Conservation (phyloP, 1,140 invertebrate species). For the Rhagoletis pomonella region DNA sequence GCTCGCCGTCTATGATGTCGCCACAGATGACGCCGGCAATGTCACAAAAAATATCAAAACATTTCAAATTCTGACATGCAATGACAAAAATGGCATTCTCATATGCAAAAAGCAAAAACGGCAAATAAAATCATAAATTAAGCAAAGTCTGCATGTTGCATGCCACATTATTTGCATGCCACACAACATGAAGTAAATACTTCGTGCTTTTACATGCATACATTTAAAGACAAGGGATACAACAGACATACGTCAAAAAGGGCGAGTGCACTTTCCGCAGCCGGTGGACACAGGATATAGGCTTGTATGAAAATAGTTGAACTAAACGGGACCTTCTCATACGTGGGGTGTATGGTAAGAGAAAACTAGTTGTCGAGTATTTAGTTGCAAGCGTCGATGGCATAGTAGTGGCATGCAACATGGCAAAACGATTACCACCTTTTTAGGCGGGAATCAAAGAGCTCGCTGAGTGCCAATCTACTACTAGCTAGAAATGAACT, state of each 20-base stretch:
- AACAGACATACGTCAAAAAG: too few species aligned
- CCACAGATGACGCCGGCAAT: not conserved
- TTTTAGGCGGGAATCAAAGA: conserved; percentile 14
- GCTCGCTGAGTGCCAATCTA: not conserved
- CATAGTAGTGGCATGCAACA: conserved; percentile 46
- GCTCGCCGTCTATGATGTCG: not conserved
- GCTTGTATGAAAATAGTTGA: not conserved
- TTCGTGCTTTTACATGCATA: not conserved
- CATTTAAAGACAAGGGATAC: not conserved
- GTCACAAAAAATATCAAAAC: conserved; percentile 52
- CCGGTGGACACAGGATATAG: not conserved
- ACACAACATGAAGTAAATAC: not conserved
- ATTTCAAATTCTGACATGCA: conserved; percentile 52
- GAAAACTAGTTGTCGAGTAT: conserved; percentile 27
- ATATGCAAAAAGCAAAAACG: conserved; percentile 3
- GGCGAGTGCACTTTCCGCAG: not conserved
- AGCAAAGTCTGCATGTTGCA: conserved; percentile 46
- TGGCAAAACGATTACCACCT: conserved; percentile 46
- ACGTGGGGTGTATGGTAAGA: not conserved
- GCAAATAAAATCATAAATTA: conserved; percentile 38
- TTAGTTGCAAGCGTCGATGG: conserved; percentile 14
- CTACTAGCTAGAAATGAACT: not conserved
- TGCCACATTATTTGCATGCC: conserved; percentile 48
- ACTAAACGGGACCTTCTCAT: not conserved
- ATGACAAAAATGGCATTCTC: conserved; percentile 47